Evolutionary conservation across 2,888 invertebrate genomes (phyloP).

Genomic region (Dasypolia templi): DNA sequence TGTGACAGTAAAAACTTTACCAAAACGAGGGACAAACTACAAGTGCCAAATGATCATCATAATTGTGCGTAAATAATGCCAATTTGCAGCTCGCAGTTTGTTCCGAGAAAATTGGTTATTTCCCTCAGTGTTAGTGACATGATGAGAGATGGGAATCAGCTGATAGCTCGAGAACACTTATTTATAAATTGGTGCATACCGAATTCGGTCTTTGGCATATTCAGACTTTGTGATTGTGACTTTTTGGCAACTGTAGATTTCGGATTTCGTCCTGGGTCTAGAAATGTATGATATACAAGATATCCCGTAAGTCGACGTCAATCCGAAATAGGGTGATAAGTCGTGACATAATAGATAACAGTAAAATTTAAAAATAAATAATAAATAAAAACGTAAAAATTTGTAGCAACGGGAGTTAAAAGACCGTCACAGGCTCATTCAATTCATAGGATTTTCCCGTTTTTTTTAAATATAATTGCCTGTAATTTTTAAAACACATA

Average conservation of each 20-base stretch:
- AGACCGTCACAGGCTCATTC: no score
- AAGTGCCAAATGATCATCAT: constrained; percentile 22
- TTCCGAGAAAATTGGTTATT: constrained; percentile 45
- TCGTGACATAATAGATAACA: no score
- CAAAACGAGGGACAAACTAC: background rate
- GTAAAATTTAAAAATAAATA: no score
- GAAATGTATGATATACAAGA: no score
- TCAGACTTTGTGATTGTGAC: background rate
- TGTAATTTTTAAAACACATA: no score
- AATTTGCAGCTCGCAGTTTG: constrained; percentile 45
- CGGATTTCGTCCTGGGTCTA: background rate
- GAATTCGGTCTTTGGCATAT: background rate
- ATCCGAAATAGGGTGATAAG: no score
- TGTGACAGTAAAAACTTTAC: background rate
- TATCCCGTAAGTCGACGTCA: no score
- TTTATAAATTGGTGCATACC: background rate
- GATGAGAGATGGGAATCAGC: constrained; percentile 41
- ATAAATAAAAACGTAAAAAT: no score
- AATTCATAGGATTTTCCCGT: no score
- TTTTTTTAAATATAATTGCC: no score
- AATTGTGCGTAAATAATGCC: constrained; percentile 59
- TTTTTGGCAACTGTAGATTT: no score
- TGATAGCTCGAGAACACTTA: constrained; percentile 20
- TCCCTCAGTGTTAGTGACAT: constrained; percentile 30
- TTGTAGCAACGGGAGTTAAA: no score